Base-by-base conservation (phyloP, 2,888 invertebrate genomes). In the Choristoneura rosaceana region DNA sequence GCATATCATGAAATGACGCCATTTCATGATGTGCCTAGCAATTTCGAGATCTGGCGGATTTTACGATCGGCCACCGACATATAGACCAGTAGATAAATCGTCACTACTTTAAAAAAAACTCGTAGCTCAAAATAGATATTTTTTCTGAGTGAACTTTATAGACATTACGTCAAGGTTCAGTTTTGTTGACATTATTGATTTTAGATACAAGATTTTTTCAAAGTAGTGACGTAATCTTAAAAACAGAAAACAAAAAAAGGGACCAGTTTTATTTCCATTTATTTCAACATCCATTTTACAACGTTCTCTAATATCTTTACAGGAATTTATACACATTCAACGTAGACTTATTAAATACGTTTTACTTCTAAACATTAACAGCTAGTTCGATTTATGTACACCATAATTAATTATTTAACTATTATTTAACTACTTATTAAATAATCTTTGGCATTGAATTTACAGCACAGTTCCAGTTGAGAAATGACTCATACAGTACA, bases 231-330 rank as follows among this genome's bases (percentile, higher is more conserved):
- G 34, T 34, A 4, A 34, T n/a, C 34, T 34, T 0, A 5, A 7
- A 38, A 5, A 38, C 4, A 38, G 38, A 38, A 38, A 3, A 38
- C 38, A 38, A 71, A 67, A 67, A 58, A 63, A 41, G 50, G 33
- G 4, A 58, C 38, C 17, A 45, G 14, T 70, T 64, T 70, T 69
- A 66, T 61, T 38, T 47, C 71, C 62, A 69, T 85, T 85, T 87
- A 86, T 82, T 84, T 81, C 78, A 86, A 87, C 86, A 87, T 85
- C 84, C 79, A 87, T 77, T 79, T 79, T 81, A 85, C 80, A 80
- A 79, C 71, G 77, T 76, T 77, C 76, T 75, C 70, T 70, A 70
- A 34, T 69, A 33, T 67, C 62, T 71, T 73, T 73, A 73, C 69
- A 73, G 60, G 50, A 43, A 69, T 60, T 68, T 59, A 69, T 52